Percentiles rank a stretch among this genome's conserved stretches.
Evolutionary conservation across 2,113 vertebrate genomes (phyloP).

Genomic region (Tonatia bakeri): DNA sequence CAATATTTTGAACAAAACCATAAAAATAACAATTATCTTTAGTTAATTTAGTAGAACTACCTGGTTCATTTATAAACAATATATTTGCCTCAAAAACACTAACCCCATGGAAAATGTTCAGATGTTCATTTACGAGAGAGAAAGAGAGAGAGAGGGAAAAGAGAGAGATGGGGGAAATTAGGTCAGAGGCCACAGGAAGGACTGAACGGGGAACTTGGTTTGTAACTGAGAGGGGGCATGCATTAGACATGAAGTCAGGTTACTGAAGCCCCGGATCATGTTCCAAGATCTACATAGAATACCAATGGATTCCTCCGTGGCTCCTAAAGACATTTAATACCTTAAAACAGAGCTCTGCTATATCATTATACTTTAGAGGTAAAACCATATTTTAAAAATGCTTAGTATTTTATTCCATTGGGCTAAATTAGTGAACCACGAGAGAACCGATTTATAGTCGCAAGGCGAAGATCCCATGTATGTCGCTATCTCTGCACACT

Average conservation of each 20-base stretch:
- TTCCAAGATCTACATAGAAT: neutral
- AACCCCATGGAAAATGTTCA: neutral
- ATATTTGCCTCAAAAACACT: slow-evolving; percentile 26
- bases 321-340: neutral
- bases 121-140: neutral
- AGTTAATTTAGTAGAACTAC: neutral
- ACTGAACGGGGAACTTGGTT: neutral
- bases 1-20: too few species aligned
- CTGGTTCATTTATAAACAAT: neutral
- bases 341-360: neutral
- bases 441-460: neutral
- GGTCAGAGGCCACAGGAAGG: slow-evolving; percentile 8
- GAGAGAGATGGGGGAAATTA: neutral
- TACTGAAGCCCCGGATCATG: neutral
- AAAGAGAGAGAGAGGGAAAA: neutral
- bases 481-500: neutral
- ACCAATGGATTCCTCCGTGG: neutral
- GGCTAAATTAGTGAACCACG: neutral
- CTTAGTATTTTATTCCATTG: neutral
- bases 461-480: neutral
- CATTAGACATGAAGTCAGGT: slow-evolving; percentile 24
- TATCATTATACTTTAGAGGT: neutral
- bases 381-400: neutral
- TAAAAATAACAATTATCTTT: too few species aligned
- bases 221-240: neutral